Conservation (phyloP, 1,140 invertebrate species). For the Drosophila persimilis region DNA sequence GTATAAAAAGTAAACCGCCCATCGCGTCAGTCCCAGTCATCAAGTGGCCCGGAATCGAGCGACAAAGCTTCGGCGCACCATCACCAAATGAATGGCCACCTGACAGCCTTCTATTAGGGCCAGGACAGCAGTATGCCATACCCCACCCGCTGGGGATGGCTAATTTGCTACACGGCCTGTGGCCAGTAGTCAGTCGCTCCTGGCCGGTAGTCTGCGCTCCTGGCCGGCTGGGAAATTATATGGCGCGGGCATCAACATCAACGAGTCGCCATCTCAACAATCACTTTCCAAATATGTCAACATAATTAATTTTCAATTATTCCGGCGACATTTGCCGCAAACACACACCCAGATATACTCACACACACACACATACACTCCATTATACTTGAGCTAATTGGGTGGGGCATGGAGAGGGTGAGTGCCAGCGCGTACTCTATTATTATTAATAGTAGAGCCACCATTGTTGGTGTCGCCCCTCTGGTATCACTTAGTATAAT, state of each 20-base stretch:
- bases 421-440: conserved; percentile 47
- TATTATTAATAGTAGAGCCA: conserved; percentile 66
- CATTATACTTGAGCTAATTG: conserved; percentile 22
- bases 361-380: background rate
- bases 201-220: background rate
- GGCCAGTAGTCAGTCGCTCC: conserved; percentile 4
- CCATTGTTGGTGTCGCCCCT: conserved; percentile 37
- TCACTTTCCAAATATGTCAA: conserved; percentile 81
- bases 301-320: conserved; percentile 82
- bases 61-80: conserved; percentile 26
- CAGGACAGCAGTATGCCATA: conserved; percentile 2
- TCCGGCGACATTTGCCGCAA: conserved; percentile 60
- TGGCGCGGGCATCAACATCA: conserved; percentile 51
- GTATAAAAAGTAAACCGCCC: conserved; percentile 35
- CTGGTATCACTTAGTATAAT: conserved; percentile 75
- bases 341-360: conserved; percentile 7
- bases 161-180: conserved; percentile 55
- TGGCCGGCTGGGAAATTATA: conserved; percentile 48
- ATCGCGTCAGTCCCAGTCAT: conserved; percentile 1
- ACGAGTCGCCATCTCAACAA: conserved; percentile 66
- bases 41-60: conserved; percentile 38
- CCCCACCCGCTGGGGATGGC: conserved; percentile 9
- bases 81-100: conserved; percentile 61
- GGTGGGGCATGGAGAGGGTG: conserved; percentile 6
- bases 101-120: conserved; percentile 58